Conservation (phyloP, 2,888 invertebrate species). For the Chouioia cunea region DNA sequence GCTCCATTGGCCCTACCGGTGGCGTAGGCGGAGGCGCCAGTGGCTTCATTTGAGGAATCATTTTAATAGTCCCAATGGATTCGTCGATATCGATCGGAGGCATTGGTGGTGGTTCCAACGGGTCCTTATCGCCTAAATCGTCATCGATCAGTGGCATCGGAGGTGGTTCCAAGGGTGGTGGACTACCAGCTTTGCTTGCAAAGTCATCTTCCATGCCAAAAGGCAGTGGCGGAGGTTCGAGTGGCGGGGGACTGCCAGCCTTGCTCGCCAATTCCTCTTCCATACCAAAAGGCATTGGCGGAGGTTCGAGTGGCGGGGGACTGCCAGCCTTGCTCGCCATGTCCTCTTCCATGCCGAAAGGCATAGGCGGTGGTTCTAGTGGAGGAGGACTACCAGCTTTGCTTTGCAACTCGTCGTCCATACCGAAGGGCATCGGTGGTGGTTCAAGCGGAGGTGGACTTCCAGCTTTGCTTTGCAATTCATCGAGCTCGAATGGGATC, state of each 20-base stretch:
- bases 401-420: slow-evolving; percentile 5
- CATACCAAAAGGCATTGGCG: no score
- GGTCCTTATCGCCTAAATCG: background rate
- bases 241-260: no score
- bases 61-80: background rate
- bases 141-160: background rate
- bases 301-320: background rate
- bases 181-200: background rate
- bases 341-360: slow-evolving; percentile 1
- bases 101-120: slow-evolving; percentile 24
- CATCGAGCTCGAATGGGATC: slow-evolving; percentile 68
- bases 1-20: slow-evolving; percentile 14
- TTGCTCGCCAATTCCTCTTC: no score
- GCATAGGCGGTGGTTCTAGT: slow-evolving; percentile 10
- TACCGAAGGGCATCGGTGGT: slow-evolving; percentile 50
- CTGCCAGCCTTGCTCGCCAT: background rate
- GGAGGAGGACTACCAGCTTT: slow-evolving; percentile 7
- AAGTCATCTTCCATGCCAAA: background rate
- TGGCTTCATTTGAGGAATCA: background rate
- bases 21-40: slow-evolving; percentile 39
- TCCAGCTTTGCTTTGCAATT: slow-evolving; percentile 65
- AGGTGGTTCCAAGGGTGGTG: slow-evolving; percentile 13
- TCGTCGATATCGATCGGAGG: slow-evolving; percentile 7
- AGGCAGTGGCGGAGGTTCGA: background rate
- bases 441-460: slow-evolving; percentile 37